Conservation (phyloP, 2,888 invertebrate genomes). For the Gastracanthus pulcherrimus region DNA sequence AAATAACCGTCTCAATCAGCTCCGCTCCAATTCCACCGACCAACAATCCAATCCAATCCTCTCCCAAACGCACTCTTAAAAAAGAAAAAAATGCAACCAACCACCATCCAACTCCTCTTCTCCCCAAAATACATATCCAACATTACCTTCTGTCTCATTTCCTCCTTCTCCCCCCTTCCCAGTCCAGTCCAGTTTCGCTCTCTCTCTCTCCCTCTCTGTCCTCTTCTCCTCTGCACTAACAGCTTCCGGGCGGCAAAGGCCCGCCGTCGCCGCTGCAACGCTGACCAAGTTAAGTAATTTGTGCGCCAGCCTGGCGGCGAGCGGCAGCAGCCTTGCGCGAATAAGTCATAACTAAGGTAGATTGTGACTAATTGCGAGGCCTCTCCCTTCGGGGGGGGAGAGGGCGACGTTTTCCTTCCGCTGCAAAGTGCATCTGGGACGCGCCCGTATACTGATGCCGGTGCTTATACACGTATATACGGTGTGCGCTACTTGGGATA, state of each 20-base stretch:
- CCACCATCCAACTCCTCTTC: too few relatives aligned
- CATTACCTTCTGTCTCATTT: too few relatives aligned
- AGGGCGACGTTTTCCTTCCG: background rate
- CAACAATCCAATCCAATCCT: too few relatives aligned
- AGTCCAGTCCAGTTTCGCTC: background rate
- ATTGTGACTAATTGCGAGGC: constrained; percentile 75
- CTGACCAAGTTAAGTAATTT: constrained; percentile 76
- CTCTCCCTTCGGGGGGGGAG: constrained; percentile 31
- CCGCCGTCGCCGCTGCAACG: constrained; percentile 33
- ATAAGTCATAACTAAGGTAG: constrained; percentile 76
- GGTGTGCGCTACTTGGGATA: background rate
- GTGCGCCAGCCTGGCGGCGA: constrained; percentile 64
- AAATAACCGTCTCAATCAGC: too few relatives aligned
- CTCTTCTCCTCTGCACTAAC: constrained; percentile 49
- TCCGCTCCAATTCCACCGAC: too few relatives aligned
- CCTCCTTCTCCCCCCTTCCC: too few relatives aligned
- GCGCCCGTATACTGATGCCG: too few relatives aligned
- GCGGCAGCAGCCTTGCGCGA: constrained; percentile 57
- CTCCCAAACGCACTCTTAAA: too few relatives aligned
- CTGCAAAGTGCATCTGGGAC: constrained; percentile 37
- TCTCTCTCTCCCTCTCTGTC: constrained; percentile 27
- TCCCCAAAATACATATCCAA: too few relatives aligned
- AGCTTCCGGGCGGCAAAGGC: constrained; percentile 64
- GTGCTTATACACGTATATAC: background rate
- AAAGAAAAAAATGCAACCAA: too few relatives aligned